Conservation (phyloP, 2,113 vertebrate genomes). For the Murina feae region DNA sequence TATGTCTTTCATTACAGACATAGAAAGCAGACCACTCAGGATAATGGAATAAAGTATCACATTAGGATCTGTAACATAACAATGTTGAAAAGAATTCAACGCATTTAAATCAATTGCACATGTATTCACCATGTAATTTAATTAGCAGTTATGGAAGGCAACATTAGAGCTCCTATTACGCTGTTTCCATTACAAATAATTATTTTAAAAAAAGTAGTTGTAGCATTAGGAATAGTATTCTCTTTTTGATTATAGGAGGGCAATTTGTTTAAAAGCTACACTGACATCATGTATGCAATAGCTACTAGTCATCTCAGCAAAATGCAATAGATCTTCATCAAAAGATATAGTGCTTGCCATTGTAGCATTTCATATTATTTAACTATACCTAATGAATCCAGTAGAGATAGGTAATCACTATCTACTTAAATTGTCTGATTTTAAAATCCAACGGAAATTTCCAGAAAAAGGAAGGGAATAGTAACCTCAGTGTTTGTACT, state of each 20-base stretch:
- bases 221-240: conserved; percentile 49
- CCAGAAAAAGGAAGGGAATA: neutral
- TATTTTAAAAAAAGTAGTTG: conserved; percentile 18
- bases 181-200: conserved; percentile 73
- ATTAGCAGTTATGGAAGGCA: conserved; percentile 72
- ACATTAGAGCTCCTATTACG: conserved; percentile 67
- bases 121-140: conserved; percentile 75
- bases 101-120: conserved; percentile 72
- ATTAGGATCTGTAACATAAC: conserved; percentile 74
- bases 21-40: conserved; percentile 65
- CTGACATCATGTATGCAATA: conserved; percentile 55
- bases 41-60: conserved; percentile 72
- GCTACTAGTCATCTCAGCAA: conserved; percentile 70
- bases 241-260: conserved; percentile 64
- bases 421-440: conserved; percentile 51
- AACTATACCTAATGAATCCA: conserved; percentile 59
- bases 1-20: conserved; percentile 34
- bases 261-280: conserved; percentile 64
- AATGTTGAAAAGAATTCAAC: conserved; percentile 64
- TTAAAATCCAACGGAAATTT: conserved; percentile 52
- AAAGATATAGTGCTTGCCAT: conserved; percentile 48
- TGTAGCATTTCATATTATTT: conserved; percentile 48
- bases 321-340: conserved; percentile 58
- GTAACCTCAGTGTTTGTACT: neutral
- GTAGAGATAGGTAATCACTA: conserved; percentile 10